These are phyloP conservation scores for Lophius americanus DNA, from an alignment of 2,797 vertebrate species.

Conservation along the genomic window DNA sequence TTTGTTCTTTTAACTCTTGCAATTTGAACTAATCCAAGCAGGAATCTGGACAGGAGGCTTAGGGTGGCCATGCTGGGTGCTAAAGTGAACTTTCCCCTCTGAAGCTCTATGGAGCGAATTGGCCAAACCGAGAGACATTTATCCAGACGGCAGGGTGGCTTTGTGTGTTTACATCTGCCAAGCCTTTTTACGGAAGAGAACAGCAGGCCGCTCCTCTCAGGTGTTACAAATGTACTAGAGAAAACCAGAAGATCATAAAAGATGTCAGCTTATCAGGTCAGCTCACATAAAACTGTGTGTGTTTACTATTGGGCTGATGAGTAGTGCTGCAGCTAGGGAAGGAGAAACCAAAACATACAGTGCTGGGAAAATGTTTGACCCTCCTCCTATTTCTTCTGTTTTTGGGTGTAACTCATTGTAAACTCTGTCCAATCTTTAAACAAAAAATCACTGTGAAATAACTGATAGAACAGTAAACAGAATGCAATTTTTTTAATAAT, in stretches of 20 bases:
- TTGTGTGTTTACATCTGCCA: conserved; percentile 28
- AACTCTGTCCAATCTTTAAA: too few relatives aligned
- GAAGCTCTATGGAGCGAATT: conserved; percentile 33
- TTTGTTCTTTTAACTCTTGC: conserved; percentile 37
- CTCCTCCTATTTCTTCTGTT: too few relatives aligned
- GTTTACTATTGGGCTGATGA: neutral
- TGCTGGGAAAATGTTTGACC: too few relatives aligned
- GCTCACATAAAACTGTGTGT: neutral
- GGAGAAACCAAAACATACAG: neutral
- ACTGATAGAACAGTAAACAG: too few relatives aligned
- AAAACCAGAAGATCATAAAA: conserved; percentile 15
- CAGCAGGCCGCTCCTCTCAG: conserved; percentile 53
- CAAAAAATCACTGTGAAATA: too few relatives aligned
- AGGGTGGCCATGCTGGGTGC: conserved; percentile 52
- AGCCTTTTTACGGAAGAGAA: conserved; percentile 44
- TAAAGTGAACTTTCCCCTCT: conserved; percentile 53
- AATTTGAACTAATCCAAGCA: conserved; percentile 78
- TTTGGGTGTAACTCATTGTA: too few relatives aligned
- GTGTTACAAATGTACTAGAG: conserved; percentile 36
- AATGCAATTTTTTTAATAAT: too few relatives aligned
- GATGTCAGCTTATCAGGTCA: conserved; percentile 24
- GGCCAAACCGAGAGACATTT: conserved; percentile 37
- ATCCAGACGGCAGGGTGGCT: conserved; percentile 54
- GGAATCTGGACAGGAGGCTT: conserved; percentile 55
- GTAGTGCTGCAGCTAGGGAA: neutral